Conservation (phyloP, 2,797 vertebrate species). For the Huso huso region DNA sequence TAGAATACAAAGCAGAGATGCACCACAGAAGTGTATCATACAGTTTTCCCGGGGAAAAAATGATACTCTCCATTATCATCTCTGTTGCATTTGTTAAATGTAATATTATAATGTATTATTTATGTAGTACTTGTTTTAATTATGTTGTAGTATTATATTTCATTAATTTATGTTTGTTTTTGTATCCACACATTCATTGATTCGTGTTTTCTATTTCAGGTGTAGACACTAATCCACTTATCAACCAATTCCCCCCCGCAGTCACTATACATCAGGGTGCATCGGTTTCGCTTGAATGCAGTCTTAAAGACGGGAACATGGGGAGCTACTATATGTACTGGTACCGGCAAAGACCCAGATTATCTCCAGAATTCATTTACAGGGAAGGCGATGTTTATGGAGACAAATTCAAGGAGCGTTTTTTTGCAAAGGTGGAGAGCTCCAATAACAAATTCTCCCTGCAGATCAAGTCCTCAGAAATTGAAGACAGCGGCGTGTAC, state of each 20-base stretch:
- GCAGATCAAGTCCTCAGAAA: conserved; percentile 21
- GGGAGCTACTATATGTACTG: conserved; percentile 26
- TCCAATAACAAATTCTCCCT: conserved; percentile 26
- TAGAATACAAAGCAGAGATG: no score
- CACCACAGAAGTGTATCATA: no score
- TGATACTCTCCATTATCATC: no score
- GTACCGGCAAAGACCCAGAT: conserved; percentile 28
- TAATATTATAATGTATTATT: no score
- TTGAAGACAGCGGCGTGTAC: conserved; percentile 28
- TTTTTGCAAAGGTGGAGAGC: conserved; percentile 18
- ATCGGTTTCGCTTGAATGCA: conserved; percentile 18
- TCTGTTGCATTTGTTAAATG: no score
- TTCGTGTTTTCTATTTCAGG: conserved; percentile 20
- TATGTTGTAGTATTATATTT: background rate
- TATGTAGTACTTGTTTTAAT: no score
- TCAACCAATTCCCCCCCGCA: conserved; percentile 17
- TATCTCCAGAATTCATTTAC: conserved; percentile 20
- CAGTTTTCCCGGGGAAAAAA: no score
- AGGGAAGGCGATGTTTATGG: conserved; percentile 18
- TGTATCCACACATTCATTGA: background rate
- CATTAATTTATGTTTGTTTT: background rate
- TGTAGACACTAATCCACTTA: conserved; percentile 11
- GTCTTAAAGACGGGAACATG: conserved; percentile 10
- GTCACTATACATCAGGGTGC: conserved; percentile 15
- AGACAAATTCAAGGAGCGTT: conserved; percentile 13